Evolutionary conservation across 2,888 invertebrate species (phyloP).

Genomic region (Octonoba sinensis): DNA sequence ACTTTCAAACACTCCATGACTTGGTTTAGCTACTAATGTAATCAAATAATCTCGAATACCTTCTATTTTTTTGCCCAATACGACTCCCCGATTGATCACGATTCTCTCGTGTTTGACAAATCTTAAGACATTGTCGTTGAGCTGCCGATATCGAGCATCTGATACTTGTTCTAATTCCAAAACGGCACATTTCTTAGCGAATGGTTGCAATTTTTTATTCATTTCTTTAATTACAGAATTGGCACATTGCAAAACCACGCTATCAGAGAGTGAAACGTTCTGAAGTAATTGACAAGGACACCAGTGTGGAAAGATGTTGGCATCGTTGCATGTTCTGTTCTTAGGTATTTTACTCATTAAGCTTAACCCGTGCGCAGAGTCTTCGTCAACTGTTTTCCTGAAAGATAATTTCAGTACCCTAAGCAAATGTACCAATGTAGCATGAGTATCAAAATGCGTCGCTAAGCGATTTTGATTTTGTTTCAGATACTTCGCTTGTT

Average conservation of each 20-base stretch:
- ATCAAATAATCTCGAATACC: conserved; percentile 75
- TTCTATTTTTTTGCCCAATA: conserved; percentile 35
- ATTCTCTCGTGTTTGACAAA: conserved; percentile 48
- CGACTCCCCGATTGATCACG: conserved; percentile 37
- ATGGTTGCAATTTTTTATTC: conserved; percentile 11
- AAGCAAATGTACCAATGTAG: conserved; percentile 81
- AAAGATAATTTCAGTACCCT: conserved; percentile 70
- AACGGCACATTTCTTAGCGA: not conserved
- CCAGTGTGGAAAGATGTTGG: conserved; percentile 70
- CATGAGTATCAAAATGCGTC: conserved; percentile 71
- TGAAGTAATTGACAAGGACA: conserved; percentile 68
- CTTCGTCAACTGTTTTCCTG: not conserved
- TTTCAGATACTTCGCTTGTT: conserved; percentile 66
- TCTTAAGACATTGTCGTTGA: conserved; percentile 57
- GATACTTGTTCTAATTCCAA: conserved; percentile 21
- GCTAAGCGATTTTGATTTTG: conserved; percentile 69
- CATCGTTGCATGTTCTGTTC: conserved; percentile 70
- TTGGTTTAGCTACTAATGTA: conserved; percentile 78
- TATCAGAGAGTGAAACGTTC: conserved; percentile 3
- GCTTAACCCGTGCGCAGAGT: conserved; percentile 66
- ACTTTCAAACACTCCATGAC: conserved; percentile 83
- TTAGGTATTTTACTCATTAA: conserved; percentile 69
- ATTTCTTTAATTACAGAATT: conserved; percentile 7
- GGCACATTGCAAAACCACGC: conserved; percentile 17
- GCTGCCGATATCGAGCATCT: conserved; percentile 25